Evolutionary conservation across 2,797 vertebrate genomes (phyloP).

Genomic region (Monodelphis domestica): DNA sequence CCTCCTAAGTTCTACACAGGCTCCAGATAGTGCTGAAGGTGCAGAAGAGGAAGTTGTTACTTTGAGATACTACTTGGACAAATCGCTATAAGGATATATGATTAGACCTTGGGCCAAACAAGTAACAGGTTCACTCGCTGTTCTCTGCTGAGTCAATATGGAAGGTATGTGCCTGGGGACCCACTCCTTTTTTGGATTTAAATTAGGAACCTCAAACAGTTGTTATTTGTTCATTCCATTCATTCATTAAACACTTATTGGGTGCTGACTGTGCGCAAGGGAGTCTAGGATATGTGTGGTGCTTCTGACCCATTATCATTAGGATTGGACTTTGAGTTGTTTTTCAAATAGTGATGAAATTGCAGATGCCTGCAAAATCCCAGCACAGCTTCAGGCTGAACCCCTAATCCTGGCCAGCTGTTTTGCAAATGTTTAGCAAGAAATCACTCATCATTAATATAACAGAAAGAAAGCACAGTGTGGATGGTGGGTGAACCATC

Average conservation of each 20-base stretch:
- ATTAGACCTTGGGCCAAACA: background rate
- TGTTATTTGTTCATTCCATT: background rate
- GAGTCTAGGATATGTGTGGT: background rate
- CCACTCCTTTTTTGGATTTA: background rate
- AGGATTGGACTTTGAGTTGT: background rate
- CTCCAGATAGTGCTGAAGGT: background rate
- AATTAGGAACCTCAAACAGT: background rate
- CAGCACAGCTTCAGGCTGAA: background rate
- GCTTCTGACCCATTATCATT: background rate
- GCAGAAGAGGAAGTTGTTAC: background rate
- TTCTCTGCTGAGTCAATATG: background rate
- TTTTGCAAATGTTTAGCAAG: constrained; percentile 24
- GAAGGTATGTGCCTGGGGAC: background rate
- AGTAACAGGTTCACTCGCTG: background rate
- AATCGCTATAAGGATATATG: background rate
- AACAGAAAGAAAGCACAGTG: constrained; percentile 6
- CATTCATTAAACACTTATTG: background rate
- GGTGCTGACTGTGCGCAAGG: background rate
- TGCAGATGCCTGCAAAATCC: background rate
- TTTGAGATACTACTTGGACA: background rate
- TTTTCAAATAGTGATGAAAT: background rate
- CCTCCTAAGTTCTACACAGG: background rate
- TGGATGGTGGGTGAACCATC: constrained; percentile 25
- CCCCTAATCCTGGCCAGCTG: background rate
- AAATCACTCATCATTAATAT: constrained; percentile 32